Conservation (phyloP, 2,888 invertebrate genomes). For the Acronicta aceris region DNA sequence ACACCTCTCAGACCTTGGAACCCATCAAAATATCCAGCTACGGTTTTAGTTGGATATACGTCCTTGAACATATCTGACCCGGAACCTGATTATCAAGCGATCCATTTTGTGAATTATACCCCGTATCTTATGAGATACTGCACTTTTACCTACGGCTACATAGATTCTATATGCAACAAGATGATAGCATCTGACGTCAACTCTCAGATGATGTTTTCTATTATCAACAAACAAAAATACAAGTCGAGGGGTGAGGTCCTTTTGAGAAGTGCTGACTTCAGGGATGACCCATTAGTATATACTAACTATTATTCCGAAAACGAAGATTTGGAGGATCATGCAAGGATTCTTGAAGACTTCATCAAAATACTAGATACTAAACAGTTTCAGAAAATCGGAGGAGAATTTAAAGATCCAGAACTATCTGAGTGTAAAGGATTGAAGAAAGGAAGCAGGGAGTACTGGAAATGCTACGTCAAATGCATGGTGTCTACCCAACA, state of each 20-base stretch:
- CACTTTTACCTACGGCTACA: conserved; percentile 25
- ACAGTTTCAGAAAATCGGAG: conserved; percentile 35
- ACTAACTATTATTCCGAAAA: conserved; percentile 63
- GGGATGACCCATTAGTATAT: conserved; percentile 62
- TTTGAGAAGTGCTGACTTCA: conserved; percentile 63
- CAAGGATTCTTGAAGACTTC: conserved; percentile 39
- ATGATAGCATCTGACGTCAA: conserved; percentile 53
- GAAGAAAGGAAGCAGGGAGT: conserved; percentile 13
- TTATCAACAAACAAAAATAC: conserved; percentile 62
- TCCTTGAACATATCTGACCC: conserved; percentile 28
- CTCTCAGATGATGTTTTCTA: conserved; percentile 59
- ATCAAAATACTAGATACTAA: conserved; percentile 28
- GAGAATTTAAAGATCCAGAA: conserved; percentile 29
- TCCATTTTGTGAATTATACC: conserved; percentile 23
- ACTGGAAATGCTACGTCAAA: conserved; percentile 44
- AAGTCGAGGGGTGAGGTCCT: conserved; percentile 67
- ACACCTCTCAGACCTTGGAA: conserved; percentile 51
- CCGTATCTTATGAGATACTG: conserved; percentile 26
- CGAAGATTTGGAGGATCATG: conserved; percentile 40
- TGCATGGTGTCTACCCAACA: conserved; percentile 30
- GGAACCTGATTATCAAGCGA: conserved; percentile 32
- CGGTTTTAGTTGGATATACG: conserved; percentile 41
- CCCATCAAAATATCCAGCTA: conserved; percentile 61
- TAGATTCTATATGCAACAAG: conserved; percentile 60
- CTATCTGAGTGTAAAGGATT: conserved; percentile 19